Conservation (phyloP, 2,113 vertebrate genomes). For the Scortum barcoo region DNA sequence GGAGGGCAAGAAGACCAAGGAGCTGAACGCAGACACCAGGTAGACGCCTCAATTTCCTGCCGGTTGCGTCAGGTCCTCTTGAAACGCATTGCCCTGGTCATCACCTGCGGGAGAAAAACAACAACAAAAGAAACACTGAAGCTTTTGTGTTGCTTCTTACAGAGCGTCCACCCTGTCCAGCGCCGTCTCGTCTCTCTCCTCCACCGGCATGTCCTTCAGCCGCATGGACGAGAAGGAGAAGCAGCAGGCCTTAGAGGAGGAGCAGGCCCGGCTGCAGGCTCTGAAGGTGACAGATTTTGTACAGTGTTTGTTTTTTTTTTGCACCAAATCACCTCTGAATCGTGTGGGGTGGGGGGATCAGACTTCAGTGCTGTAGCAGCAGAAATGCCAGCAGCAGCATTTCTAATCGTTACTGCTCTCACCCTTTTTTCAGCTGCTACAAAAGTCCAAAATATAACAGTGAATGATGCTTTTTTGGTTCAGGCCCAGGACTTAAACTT, state of each 20-base stretch:
- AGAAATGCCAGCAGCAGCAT: conserved; percentile 21
- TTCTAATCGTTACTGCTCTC: conserved; percentile 7
- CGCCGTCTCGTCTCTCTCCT: conserved; percentile 92
- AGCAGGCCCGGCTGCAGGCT: conserved; percentile 91
- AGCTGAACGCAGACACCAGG: conserved; percentile 91
- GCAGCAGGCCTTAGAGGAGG: conserved; percentile 92
- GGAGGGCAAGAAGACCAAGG: conserved; percentile 95
- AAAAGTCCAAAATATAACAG: background rate
- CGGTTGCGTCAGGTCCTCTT: background rate
- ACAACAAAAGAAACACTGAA: too few species aligned
- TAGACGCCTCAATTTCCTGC: conserved; percentile 54
- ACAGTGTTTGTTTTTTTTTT: too few species aligned
- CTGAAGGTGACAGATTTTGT: conserved; percentile 86
- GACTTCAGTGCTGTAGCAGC: background rate
- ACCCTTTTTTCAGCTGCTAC: background rate
- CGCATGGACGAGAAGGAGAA: conserved; percentile 94
- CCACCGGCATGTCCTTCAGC: conserved; percentile 92
- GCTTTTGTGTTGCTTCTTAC: background rate
- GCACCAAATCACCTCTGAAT: conserved; percentile 9
- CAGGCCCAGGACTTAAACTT: too few species aligned
- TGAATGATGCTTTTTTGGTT: background rate
- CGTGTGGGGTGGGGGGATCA: background rate
- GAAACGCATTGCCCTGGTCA: accelerated
- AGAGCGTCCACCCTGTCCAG: conserved; percentile 93
- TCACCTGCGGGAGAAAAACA: background rate